Base-by-base conservation (phyloP, 2,113 vertebrate species). In the Python bivittatus region DNA sequence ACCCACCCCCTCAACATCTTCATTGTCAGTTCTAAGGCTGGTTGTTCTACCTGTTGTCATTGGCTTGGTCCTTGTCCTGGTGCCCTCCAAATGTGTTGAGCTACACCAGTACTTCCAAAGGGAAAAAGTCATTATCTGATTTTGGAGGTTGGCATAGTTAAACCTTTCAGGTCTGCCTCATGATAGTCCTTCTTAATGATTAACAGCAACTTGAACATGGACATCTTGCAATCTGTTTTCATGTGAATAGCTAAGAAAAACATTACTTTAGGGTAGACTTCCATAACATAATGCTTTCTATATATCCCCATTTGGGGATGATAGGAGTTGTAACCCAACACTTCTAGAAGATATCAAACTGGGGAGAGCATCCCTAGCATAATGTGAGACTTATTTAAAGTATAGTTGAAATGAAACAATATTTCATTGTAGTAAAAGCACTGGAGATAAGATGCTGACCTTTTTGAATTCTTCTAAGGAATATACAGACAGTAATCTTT, bases 171-270 rank as follows among this genome's bases (percentile, higher is more conserved):
- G 54, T 87, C 7, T 68, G 58, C 64, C 52, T 88, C 53, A 88
- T 91, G 79, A 85, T 89, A 94, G 93, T 27, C 48, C 89, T 0
- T 15, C 1, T 0, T 93, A 57, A 52, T 93, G 90, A 95, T 93
- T 94, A 95, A 94, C 94, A 95, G 95, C 86, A 94, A 90, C 56
- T 79, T 90, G 86, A 93, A 72, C 91, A 96, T 72, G 27, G 56
- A 25, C 27, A 94, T 95, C 53, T 93, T 79, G 53, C 89, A 93
- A 92, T 95, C 90, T 92, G 58, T 58, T 84, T 64, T 91, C 92
- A 94, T 87, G 90, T 92, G 93, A 94, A 90, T 95, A 85, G 72
- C 91, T 93, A 20, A 58, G 8, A 27, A 96, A 92, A n/a, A 91
- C 13, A 53, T 94, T 48, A 68, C 11, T 64, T 38, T 17, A 79